Conservation (phyloP, 2,797 vertebrate genomes). For the Cheracebus regulus region DNA sequence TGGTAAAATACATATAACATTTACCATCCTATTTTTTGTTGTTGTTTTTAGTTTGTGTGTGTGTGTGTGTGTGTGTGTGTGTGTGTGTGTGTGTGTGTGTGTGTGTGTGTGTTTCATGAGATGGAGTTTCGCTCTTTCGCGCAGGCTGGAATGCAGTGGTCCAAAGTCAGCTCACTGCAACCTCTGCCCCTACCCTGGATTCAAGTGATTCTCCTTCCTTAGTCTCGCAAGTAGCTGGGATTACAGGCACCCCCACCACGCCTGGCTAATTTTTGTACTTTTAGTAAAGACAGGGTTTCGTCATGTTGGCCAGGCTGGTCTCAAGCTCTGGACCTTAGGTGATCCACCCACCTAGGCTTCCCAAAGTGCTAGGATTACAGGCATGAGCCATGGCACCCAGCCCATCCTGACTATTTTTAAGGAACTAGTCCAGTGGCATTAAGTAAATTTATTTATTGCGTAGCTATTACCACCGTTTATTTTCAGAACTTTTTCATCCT, state of each 20-base stretch:
- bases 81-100: too few relatives aligned
- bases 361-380: background rate
- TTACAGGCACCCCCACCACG: background rate
- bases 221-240: too few relatives aligned
- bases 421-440: background rate
- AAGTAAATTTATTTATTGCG: background rate
- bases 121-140: too few relatives aligned
- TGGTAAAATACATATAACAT: background rate
- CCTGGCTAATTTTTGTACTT: background rate
- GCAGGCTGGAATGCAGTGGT: too few relatives aligned
- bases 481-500: background rate
- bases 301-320: background rate
- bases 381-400: rapidly evolving
- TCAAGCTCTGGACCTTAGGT: background rate
- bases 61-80: too few relatives aligned
- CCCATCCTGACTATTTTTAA: background rate
- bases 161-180: too few relatives aligned
- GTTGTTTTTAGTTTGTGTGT: too few relatives aligned
- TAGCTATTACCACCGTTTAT: background rate
- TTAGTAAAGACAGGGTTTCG: background rate
- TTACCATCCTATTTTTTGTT: too few relatives aligned
- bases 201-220: too few relatives aligned
- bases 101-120: too few relatives aligned
- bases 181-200: too few relatives aligned
- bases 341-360: background rate